Evolutionary conservation across 2,888 invertebrate genomes (phyloP), one percentile per base, ranked within the genome.

Genomic region (Dioctria linearis): DNA sequence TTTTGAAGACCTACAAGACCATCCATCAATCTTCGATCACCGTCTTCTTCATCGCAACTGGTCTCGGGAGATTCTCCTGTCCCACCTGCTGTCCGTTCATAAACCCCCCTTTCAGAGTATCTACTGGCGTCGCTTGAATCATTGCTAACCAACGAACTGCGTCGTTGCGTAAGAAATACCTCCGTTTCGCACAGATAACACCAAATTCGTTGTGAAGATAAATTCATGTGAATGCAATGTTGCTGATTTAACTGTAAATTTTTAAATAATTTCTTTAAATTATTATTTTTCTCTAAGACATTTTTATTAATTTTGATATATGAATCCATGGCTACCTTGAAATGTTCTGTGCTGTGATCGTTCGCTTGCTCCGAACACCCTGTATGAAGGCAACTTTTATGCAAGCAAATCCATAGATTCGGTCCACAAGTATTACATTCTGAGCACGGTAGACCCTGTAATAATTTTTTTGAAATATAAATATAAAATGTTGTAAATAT

Each of bases 1-100:
- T 99, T 98, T 87, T 97, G 96, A 3, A 99, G 91, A 0, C 98
- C 98, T 61, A 97, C 95, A 46, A 98, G 90, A 79, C 98, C 97
- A n/a, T 86, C 61, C 80, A 84, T 25, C 80, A 84, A 49, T 54
- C 67, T 39, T 43, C 83, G 69, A 59, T 85, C 85, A 84, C 86
- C 84, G 83, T 86, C 83, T 82, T 86, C 84, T 87, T 86, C 83
- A 25, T 84, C 82, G 61, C 83, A 83, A 66, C 83, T 84, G 37
- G 81, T 80, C 79, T 83, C 83, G n/a, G 82, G 80, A 39, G 57
- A 85, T 84, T 79, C 86, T 84, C 61, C 82, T 9, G 57, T 79
- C 65, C 5, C 76, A 63, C 66, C 43, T 11, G 43, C 6, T 61
- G 65, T 63, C 39, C 11, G 57, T n/a, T 67, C 42, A 42, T 81